Base-by-base conservation (phyloP, 1,140 invertebrate species). In the Drosophila chauvacae region DNA sequence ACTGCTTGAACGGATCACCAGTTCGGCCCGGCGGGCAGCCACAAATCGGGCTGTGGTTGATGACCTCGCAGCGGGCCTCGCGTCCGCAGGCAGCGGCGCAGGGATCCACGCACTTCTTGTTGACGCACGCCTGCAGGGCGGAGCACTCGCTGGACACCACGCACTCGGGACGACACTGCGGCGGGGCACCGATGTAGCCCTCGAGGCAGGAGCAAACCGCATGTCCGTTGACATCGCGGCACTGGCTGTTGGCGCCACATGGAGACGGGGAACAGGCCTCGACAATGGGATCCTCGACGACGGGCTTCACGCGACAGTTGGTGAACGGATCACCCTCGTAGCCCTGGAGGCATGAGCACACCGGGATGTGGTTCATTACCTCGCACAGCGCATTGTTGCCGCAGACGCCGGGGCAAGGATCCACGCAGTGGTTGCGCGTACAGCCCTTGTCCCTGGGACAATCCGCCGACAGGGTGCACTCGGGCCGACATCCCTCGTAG, bases 31-130 rank as follows among this genome's bases (percentile, higher is more conserved):
- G 93, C 50, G 95, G 93, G 86, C 97, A 97, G 80, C 95, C 96
- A 81, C 97, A 97, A 56, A 97, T 96, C 9, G 96, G 96, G 65
- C 96, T 96, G 79, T 97, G 97, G 85, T 97, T 97, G 37, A 97
- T 96, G 3, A 97, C 96, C 93, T 97, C 95, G 91, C 97, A 98
- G 35, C 96, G 94, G n/a, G 97, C 96, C 50, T 95, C 95, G 16
- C 95, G 88, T 4, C 97, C 97, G 91, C 97, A 98, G 11, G 96
- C 95, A 26, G 96, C 96, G 10, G 95, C 93, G 91, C 97, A 98
- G 6, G 97, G 97, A 93, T 98, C 96, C 1, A 96, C 95, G 92
- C 97, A 98, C 86, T 96, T 97, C 78, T 96, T 95, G 85, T 96
- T 96, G 2, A 97, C 94, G 83, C 97, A 98, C 26, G 96, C 96